A percentile compares a stretch with the other conserved stretches of the same genome.
Evolutionary conservation across 2,797 vertebrate species (phyloP).

Genomic region (Rhincodon typus): DNA sequence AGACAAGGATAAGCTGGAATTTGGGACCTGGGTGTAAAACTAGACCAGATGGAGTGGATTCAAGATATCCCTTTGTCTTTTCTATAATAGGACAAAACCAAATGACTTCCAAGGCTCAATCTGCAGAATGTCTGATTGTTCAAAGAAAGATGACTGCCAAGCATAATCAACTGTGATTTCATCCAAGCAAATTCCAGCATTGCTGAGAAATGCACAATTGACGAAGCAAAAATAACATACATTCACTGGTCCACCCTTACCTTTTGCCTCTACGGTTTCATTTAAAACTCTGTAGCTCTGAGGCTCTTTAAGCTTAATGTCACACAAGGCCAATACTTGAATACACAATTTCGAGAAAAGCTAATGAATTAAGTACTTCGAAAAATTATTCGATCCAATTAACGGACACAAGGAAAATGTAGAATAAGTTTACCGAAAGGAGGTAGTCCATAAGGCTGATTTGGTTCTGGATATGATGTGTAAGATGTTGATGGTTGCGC

Average conservation of each 20-base stretch:
- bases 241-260: background rate
- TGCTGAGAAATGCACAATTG: background rate
- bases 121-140: background rate
- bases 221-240: background rate
- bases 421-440: constrained; percentile 79
- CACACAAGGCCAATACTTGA: background rate
- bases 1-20: too few species aligned
- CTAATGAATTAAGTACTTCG: background rate
- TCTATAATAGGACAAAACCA: too few species aligned
- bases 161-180: background rate
- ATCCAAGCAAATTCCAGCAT: background rate
- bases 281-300: background rate
- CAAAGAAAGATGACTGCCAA: background rate
- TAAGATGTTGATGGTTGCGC: constrained; percentile 83
- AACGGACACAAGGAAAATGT: background rate
- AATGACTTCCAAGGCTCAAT: background rate
- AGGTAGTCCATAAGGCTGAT: constrained; percentile 90
- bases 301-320: background rate
- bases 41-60: too few species aligned
- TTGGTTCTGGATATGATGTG: constrained; percentile 80
- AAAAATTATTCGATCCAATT: background rate
- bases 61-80: too few species aligned
- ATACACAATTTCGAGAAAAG: too few species aligned
- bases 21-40: too few species aligned
- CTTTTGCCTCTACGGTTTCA: background rate